Conservation (phyloP, 1,140 invertebrate species). For the Calliopsis andreniformis region DNA sequence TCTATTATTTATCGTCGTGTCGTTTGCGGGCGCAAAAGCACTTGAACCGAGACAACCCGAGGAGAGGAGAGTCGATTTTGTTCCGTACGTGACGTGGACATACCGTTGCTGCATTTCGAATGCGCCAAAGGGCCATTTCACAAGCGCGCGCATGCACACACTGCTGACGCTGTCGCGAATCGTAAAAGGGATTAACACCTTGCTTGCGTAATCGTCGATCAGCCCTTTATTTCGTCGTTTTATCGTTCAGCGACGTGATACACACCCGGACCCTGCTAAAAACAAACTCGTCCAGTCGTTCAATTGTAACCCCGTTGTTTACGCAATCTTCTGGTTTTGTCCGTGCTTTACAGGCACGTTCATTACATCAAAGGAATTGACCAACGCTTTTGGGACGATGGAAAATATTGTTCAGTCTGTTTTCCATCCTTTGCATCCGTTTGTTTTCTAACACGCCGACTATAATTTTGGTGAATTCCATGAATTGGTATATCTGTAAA, state of each 20-base stretch:
- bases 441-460: neutral
- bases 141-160: no score
- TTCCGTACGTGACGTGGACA: neutral
- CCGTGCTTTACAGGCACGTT: slow-evolving; percentile 21
- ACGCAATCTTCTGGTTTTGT: slow-evolving; percentile 52
- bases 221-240: slow-evolving; percentile 57
- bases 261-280: slow-evolving; percentile 23
- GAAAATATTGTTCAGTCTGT: neutral
- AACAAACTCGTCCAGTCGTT: slow-evolving; percentile 50
- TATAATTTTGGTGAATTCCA: no score
- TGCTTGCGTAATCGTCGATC: slow-evolving; percentile 53
- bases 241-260: slow-evolving; percentile 15
- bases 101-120: slow-evolving; percentile 52
- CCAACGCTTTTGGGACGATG: neutral
- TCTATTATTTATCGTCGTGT: slow-evolving; percentile 78
- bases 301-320: slow-evolving; percentile 55
- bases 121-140: slow-evolving; percentile 68
- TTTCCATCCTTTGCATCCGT: neutral
- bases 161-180: slow-evolving; percentile 53
- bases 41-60: slow-evolving; percentile 28
- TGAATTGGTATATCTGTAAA: no score
- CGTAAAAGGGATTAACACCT: slow-evolving; percentile 72
- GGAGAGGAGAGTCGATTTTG: neutral
- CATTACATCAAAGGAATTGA: slow-evolving; percentile 62
- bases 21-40: slow-evolving; percentile 56